Percentiles rank a stretch among this genome's conserved stretches.
These are phyloP conservation scores for Pseudopodoces humilis DNA, from an alignment of 2,113 vertebrate species.

Conservation along the genomic window DNA sequence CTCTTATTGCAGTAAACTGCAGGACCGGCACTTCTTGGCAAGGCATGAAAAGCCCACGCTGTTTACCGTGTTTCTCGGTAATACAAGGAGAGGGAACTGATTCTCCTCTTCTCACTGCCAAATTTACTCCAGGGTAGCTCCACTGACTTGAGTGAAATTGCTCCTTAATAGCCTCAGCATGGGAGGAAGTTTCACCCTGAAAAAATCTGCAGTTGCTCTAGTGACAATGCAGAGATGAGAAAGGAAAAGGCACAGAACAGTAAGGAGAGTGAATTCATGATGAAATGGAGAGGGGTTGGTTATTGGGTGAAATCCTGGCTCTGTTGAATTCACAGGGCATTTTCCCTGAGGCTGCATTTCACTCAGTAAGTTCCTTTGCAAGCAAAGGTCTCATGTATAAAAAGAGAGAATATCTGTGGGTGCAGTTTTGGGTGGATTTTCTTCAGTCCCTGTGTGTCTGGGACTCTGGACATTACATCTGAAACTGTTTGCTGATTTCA, in stretches of 20 bases:
- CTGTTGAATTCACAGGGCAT: neutral
- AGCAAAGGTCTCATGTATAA: neutral
- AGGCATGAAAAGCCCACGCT: slow-evolving; percentile 3
- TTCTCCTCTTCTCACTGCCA: slow-evolving; percentile 3
- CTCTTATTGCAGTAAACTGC: slow-evolving; percentile 6
- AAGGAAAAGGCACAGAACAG: neutral
- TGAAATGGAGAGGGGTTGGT: neutral
- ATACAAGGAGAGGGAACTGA: slow-evolving; percentile 5
- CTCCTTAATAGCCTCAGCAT: neutral
- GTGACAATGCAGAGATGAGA: neutral
- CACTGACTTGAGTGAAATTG: neutral
- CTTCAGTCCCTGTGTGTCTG: neutral
- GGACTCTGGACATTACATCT: neutral
- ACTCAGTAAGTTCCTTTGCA: neutral
- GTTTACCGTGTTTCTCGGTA: slow-evolving; percentile 2
- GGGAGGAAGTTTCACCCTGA: neutral
- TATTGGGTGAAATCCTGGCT: neutral
- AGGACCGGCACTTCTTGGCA: slow-evolving; percentile 42
- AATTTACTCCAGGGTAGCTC: slow-evolving; percentile 19
- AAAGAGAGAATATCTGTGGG: neutral
- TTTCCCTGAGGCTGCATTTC: neutral
- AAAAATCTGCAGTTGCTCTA: neutral
- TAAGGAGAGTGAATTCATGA: neutral
- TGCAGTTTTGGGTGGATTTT: neutral
- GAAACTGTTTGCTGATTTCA: neutral